These are phyloP conservation scores for Thryonomys swinderianus DNA, from an alignment of 2,113 vertebrate genomes.

Conservation along the genomic window DNA sequence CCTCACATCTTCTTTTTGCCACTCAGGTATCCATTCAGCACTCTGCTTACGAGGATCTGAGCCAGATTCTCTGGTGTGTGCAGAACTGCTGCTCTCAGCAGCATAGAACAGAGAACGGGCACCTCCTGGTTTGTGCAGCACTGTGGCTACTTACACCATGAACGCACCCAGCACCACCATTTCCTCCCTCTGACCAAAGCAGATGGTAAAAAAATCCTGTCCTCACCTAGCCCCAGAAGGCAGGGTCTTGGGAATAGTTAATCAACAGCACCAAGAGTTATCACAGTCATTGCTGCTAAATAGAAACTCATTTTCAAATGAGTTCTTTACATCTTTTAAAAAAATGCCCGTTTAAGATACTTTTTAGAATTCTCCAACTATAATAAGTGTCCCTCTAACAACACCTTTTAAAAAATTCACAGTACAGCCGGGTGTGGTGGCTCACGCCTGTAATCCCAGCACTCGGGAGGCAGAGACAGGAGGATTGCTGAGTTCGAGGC, in stretches of 20 bases:
- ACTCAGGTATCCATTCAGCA: accelerated
- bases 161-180: accelerated
- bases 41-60: neutral
- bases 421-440: too few relatives aligned
- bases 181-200: neutral
- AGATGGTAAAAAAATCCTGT: neutral
- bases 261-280: neutral
- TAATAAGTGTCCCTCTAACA: neutral
- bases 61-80: accelerated
- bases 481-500: too few relatives aligned
- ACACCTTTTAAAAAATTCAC: neutral
- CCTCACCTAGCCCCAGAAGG: neutral
- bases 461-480: too few relatives aligned
- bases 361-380: neutral
- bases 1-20: neutral
- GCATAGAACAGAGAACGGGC: accelerated
- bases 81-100: accelerated
- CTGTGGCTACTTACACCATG: too few relatives aligned
- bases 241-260: neutral
- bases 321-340: neutral
- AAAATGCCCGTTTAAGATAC: neutral
- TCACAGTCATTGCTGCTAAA: neutral
- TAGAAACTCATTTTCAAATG: neutral
- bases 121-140: too few relatives aligned
- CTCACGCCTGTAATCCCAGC: too few relatives aligned